Percentiles rank a stretch among this genome's conserved stretches.
phyloP scores from a whole-genome alignment of 2,797 vertebrate species.

The Anguilla megastoma region DNA sequence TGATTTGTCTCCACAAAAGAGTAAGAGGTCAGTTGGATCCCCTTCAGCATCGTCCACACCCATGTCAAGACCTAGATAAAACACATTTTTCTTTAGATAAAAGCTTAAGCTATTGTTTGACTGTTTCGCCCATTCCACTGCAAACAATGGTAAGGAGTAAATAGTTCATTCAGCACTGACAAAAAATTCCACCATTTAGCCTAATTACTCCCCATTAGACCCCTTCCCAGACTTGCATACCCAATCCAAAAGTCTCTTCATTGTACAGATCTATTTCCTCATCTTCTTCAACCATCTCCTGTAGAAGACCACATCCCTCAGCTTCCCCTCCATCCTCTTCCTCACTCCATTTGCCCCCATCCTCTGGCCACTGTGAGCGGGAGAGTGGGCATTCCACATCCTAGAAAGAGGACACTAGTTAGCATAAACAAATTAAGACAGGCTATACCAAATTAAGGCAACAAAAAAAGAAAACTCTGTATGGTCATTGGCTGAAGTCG shows the following conservation, averaged over 20 bases:
- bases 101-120: background rate
- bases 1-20: constrained; percentile 54
- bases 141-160: background rate
- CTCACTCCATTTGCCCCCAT: constrained; percentile 71
- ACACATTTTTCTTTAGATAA: constrained; percentile 19
- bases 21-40: constrained; percentile 45
- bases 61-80: constrained; percentile 51
- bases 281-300: constrained; percentile 83
- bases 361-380: constrained; percentile 67
- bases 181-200: background rate
- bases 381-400: constrained; percentile 41
- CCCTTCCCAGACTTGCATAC: constrained; percentile 55
- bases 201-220: background rate
- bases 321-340: constrained; percentile 53
- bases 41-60: constrained; percentile 45
- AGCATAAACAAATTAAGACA: background rate
- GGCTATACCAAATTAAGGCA: background rate
- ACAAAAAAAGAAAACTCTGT: background rate
- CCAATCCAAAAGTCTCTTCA: constrained; percentile 84
- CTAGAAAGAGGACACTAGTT: constrained; percentile 34
- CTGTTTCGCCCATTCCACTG: background rate
- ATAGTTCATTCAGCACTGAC: background rate
- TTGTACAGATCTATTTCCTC: constrained; percentile 81
- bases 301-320: constrained; percentile 69
- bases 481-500: background rate